Evolutionary conservation across 2,888 invertebrate species (phyloP), one percentile per base, ranked within the genome.

Genomic region (Drosophila subsilvestris): DNA sequence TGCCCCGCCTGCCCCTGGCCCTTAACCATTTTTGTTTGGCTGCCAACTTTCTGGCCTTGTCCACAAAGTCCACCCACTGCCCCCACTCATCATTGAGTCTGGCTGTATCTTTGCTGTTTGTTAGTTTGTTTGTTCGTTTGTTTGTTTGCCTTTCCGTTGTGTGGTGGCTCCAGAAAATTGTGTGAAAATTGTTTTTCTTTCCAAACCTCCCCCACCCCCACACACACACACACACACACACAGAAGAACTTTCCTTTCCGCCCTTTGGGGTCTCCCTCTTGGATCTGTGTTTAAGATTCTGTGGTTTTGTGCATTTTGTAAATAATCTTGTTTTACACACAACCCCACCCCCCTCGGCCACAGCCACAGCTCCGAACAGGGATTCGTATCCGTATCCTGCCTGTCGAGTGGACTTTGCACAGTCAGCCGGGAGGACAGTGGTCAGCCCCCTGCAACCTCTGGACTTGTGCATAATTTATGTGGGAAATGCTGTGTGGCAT

Each of bases 181-280:
- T 82, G 86, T 86, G 84, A 83, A 86, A 86, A 86, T 82, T 82
- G 82, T 86, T 84, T 80, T 86, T 79, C 79, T 86, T 80, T 80
- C 42, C 44, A 37, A n/a, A n/a, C n/a, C n/a, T n/a, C 29, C 55
- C 9, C 37, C 44, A 6, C n/a, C n/a, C n/a, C n/a, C n/a, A n/a
- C n/a, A n/a, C n/a, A n/a, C n/a, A n/a, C 22, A n/a, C 54, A 6
- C 37, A 37, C 12, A 32, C 37, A 37, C 37, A 37, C 1, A 9
- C 20, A 32, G 62, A 44, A 44, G 59, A 48, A 47, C 66, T 58
- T 59, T 55, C 51, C 66, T 58, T 59, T 55, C 6, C 37, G 37
- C 37, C 37, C 37, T 7, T 6, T 14, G 14, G 37, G 2, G 14
- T 27, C 8, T 6, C 27, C 8, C 27, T 9, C 27, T 27, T 27